phyloP scores from a whole-genome alignment of 2,797 vertebrate species.

The Sylvilagus floridanus region DNA sequence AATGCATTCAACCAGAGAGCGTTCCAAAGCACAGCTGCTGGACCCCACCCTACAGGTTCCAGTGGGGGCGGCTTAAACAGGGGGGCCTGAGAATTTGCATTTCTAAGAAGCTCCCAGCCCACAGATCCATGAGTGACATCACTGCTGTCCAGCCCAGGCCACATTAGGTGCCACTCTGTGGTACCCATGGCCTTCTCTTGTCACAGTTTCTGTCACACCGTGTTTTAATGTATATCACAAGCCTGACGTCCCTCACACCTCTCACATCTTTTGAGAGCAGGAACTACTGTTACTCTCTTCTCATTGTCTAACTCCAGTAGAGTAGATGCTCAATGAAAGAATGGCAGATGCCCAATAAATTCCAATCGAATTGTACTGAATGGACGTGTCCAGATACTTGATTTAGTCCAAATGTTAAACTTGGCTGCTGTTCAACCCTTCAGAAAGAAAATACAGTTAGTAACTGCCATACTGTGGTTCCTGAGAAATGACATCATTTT shows the following conservation, averaged over 20 bases:
- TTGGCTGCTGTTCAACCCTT: background rate
- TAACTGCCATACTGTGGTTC: background rate
- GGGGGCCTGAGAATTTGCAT: background rate
- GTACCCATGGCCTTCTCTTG: background rate
- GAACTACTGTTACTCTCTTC: background rate
- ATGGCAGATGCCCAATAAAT: background rate
- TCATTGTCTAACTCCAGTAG: background rate
- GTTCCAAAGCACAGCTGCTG: background rate
- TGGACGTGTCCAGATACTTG: background rate
- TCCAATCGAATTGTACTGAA: slow-evolving; percentile 24
- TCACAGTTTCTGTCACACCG: background rate
- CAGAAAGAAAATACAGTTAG: background rate
- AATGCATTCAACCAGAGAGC: background rate
- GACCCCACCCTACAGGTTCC: background rate
- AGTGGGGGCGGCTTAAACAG: background rate
- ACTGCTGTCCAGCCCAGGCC: background rate
- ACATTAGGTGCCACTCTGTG: background rate
- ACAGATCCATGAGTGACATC: background rate
- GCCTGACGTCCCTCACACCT: background rate
- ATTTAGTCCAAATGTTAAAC: background rate
- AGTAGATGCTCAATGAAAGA: background rate
- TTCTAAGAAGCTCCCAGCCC: background rate
- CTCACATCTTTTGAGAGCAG: background rate
- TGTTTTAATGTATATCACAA: background rate
- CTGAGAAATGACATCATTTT: background rate